These are phyloP conservation scores for Sebastes goodei DNA, from an alignment of 2,797 vertebrate species.

Conservation along the genomic window DNA sequence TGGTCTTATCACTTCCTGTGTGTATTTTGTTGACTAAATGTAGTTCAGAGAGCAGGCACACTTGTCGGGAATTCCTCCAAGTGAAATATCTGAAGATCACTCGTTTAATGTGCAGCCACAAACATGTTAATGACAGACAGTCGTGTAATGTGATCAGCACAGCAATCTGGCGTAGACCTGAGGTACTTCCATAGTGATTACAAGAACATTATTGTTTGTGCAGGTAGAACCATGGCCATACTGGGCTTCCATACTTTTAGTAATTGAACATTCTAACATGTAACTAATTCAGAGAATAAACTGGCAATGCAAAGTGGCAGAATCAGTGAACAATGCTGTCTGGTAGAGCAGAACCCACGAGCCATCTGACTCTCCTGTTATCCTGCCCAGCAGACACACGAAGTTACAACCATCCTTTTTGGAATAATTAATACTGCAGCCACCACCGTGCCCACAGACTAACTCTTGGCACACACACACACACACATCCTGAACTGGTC, in stretches of 20 bases:
- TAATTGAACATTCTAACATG: background rate
- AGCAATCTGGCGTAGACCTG: no score
- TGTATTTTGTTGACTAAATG: no score
- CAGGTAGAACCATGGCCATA: background rate
- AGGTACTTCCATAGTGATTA: background rate
- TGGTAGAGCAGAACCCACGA: background rate
- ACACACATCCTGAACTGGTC: background rate
- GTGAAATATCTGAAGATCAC: no score
- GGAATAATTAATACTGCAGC: conserved; percentile 26
- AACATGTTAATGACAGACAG: no score
- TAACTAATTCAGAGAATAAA: background rate
- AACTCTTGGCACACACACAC: background rate
- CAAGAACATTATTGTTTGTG: background rate
- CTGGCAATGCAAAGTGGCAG: background rate
- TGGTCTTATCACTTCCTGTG: no score
- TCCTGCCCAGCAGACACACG: background rate
- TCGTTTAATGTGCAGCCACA: no score
- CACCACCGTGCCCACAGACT: background rate
- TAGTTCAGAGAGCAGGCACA: no score
- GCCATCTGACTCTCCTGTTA: background rate
- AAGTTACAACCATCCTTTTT: background rate
- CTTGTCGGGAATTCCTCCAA: no score
- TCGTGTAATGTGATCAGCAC: no score
- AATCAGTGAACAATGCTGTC: background rate
- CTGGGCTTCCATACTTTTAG: background rate